Conservation (phyloP, 1,140 invertebrate genomes). For the Macrobrachium nipponense region DNA sequence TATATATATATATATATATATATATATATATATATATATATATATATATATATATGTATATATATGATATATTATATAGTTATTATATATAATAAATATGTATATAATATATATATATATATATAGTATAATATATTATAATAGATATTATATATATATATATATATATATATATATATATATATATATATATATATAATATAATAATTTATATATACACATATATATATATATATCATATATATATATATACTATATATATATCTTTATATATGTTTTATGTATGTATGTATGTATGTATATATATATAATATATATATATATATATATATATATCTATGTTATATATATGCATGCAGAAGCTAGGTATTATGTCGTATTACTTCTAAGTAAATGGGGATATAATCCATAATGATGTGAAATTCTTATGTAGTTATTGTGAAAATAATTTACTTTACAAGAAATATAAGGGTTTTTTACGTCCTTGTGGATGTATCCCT, state of each 20-base stretch:
- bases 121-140: too few relatives aligned
- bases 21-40: not conserved
- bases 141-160: not conserved
- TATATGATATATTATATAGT: too few relatives aligned
- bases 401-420: too few relatives aligned
- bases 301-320: slow-evolving; percentile 6
- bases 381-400: too few relatives aligned
- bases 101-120: slow-evolving; percentile 21
- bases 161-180: slow-evolving; percentile 16
- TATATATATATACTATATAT: not conserved
- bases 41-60: not conserved
- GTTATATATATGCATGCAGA: slow-evolving; percentile 14
- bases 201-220: too few relatives aligned
- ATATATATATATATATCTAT: slow-evolving; percentile 5
- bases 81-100: not conserved
- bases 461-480: too few relatives aligned
- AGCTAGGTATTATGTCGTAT: too few relatives aligned
- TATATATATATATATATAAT: too few relatives aligned
- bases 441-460: too few relatives aligned
- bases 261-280: too few relatives aligned
- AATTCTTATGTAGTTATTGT: too few relatives aligned
- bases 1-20: slow-evolving; percentile 19
- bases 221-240: slow-evolving; percentile 22
- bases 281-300: not conserved
- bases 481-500: not conserved